Evolutionary conservation across 2,888 invertebrate genomes (phyloP), one percentile per base, ranked within the genome.

Genomic region (Apotomis turbidana): DNA sequence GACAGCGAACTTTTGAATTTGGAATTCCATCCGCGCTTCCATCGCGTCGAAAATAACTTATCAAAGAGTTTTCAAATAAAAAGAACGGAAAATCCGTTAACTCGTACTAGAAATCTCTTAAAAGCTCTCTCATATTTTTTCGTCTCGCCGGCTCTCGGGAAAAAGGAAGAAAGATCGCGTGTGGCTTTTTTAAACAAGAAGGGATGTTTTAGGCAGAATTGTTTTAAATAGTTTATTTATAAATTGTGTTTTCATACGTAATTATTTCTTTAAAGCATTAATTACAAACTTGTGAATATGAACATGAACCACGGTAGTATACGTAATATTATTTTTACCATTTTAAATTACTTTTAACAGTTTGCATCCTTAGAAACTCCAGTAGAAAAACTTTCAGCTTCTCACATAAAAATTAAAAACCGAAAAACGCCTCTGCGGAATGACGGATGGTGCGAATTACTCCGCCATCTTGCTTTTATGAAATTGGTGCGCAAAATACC

Each of bases 1-100:
- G 79, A 75, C 68, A 72, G 72, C 74, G 76, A 80, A 75, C 74
- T 83, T 79, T 80, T 78, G 81, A 80, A 83, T 78, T 74, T 78
- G 70, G 76, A 78, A 78, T 76, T 74, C 62, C 71, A 73, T 74
- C 74, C 70, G 41, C 61, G 62, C 36, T 63, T 13, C 68, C 68
- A 63, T 63, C 60, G 46, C 71, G 64, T 76, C 77, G 79, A 77
- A 82, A 81, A 83, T 80, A 81, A 79, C 79, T 81, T 78, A 76
- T 81, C 78, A 83, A 82, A 80, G 77, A 78, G 77, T 77, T 77
- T 71, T 63, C 57, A 52, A 72, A 72, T 68, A 72, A 72, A 67
- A 72, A 63, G 72, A 68, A 68, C 58, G 57, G 68, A 72, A 72
- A 72, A 68, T 72, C 72, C 72, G 72, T 72, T 72, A 72, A 72